phyloP scores from a whole-genome alignment of 2,888 invertebrate genomes.

The Cerastis rubricosa region DNA sequence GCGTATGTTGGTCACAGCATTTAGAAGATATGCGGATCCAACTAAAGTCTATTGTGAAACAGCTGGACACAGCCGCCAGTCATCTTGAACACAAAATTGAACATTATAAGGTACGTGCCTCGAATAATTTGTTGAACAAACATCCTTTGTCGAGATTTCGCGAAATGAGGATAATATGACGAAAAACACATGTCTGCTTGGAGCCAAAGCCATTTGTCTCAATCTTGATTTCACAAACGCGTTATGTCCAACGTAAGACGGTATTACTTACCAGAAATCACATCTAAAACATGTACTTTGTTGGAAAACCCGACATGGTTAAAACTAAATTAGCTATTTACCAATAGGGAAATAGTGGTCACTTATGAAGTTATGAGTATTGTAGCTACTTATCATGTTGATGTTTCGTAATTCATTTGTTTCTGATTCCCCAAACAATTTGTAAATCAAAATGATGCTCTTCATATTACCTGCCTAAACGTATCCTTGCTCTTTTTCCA shows the following conservation, averaged over 20 bases:
- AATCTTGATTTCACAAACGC: slow-evolving; percentile 14
- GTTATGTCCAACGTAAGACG: not conserved
- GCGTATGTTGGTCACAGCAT: slow-evolving; percentile 91
- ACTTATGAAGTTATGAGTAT: not conserved
- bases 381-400: not conserved
- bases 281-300: not conserved
- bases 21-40: slow-evolving; percentile 91
- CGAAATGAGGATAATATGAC: slow-evolving; percentile 41
- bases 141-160: slow-evolving; percentile 34
- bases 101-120: slow-evolving; percentile 87
- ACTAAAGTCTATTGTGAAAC: slow-evolving; percentile 89
- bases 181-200: slow-evolving; percentile 3
- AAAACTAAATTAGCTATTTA: not conserved
- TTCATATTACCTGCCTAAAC: not conserved
- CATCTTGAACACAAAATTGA: slow-evolving; percentile 90
- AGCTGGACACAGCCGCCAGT: slow-evolving; percentile 88
- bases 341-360: not conserved
- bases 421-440: not conserved
- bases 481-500: slow-evolving; percentile 59
- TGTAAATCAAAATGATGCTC: not conserved
- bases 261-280: not conserved
- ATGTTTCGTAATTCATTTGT: not conserved
- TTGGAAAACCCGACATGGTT: not conserved
- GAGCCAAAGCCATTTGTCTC: not conserved
- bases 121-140: slow-evolving; percentile 42